Evolutionary conservation across 2,113 vertebrate species (phyloP), one percentile per base, ranked within the genome.

Genomic region (Paratilapia polleni): DNA sequence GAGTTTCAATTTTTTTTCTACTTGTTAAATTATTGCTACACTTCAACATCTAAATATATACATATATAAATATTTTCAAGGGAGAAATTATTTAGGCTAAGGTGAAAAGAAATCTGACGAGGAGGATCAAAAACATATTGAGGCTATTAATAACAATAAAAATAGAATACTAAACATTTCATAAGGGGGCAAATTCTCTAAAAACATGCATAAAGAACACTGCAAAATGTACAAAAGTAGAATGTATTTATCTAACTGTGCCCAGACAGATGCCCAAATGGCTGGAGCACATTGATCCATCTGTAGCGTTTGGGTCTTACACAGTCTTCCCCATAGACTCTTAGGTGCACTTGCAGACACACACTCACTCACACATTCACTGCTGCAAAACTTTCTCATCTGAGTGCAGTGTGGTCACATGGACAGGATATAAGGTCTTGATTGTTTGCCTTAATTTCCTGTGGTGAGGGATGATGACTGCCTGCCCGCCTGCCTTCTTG

Each of bases 381-480:
- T 66, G 38, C 54, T 63, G 76, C 57, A 83, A 61, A 31, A 49
- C 24, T 77, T 87, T 85, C 79, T 91, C 90, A 91, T 91, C 91
- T 84, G 87, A 90, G 83, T 82, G 68, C 63, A 56, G 82, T 81
- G 91, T 82, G 91, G 92, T 93, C 92, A 87, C 75, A 68, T 80
- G 84, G 86, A 94, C 91, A 95, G 94, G 95, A 96, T 95, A 92
- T 88, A 77, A 90, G 92, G 88, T 91, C 91, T 86, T 94, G 94
- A 95, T 94, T 95, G 95, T 95, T 95, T 95, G 91, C 91, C 94
- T 95, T 93, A 88, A 93, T 96, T 94, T 95, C 92, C 92, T 95
- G 88, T 87, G 92, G 93, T 93, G 93, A 95, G 88, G 86, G 90
- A 90, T 91, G 90, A 94, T 88, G 88, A 83, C 83, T 75, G 87